Base-by-base conservation (phyloP, 2,888 invertebrate species). In the Erynnis tages region DNA sequence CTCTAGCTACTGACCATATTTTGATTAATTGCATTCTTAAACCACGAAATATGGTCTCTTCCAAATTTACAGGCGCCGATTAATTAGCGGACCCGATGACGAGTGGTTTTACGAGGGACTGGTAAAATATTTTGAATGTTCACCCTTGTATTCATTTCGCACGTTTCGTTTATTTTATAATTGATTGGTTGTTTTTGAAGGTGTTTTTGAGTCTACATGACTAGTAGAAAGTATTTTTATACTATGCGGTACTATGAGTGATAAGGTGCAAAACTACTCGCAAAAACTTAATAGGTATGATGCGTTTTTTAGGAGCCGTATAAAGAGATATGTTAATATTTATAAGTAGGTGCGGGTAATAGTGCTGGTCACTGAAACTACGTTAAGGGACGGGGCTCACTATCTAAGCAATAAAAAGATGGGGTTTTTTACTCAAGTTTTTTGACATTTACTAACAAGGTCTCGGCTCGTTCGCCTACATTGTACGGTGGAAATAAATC, bases 381-480 rank as follows among this genome's bases (percentile, higher is more conserved):
- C 41, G 25, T 41, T 41, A 40, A 48, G 40, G 48, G 48, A 25
- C 25, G 27, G 49, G 25, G 32, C 13, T 23, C 49, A 30, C 30
- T 43, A 35, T 54, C 35, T 43, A 27, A 43, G 38, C 32, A 14
- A 37, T 45, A 50, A 48, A 55, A 58, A 58, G 46, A 32, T 7
- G 11, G 23, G 23, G 23, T 35, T 52, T 52, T 52, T 52, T 72
- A 71, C 63, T 66, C 67, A 56, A 70, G 66, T 73, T 78, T 82
- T 82, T 82, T 83, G 82, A 82, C 81, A 77, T 86, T 83, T 82
- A 82, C 87, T 88, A 89, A 88, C 88, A 87, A 88, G 88, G 78
- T 78, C 69, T 75, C 77, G 73, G 68, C 67, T 73, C 79, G 78
- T 75, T 76, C 66, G 69, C 67, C 73, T 73, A 76, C 76, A 78